Percentiles rank a stretch among this genome's conserved stretches.
phyloP scores from a whole-genome alignment of 2,888 invertebrate species.

The Microplitis manilae region DNA sequence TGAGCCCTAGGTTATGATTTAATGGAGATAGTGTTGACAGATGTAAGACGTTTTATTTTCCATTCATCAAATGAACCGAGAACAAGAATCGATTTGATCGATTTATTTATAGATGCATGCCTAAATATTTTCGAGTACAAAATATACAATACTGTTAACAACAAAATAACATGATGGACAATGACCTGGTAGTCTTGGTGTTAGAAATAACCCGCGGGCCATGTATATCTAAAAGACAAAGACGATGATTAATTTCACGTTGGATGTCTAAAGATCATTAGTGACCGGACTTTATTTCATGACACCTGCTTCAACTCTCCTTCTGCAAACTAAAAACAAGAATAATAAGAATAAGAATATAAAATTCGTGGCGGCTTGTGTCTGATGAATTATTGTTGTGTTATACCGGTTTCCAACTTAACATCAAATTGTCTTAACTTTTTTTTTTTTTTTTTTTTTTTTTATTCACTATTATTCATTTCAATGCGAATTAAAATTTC shows the following conservation, averaged over 20 bases:
- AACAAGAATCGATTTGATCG: too few relatives aligned
- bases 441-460: slow-evolving; percentile 20
- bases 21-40: too few relatives aligned
- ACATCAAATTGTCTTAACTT: slow-evolving; percentile 11
- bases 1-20: too few relatives aligned
- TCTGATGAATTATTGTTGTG: slow-evolving; percentile 66
- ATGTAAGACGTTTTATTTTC: too few relatives aligned
- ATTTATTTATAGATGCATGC: too few relatives aligned
- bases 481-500: slow-evolving; percentile 25
- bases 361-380: slow-evolving; percentile 19
- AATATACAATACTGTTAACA: too few relatives aligned
- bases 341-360: background rate
- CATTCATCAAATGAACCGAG: too few relatives aligned
- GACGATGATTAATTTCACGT: slow-evolving; percentile 69
- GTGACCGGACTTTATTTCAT: slow-evolving; percentile 62
- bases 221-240: slow-evolving; percentile 65
- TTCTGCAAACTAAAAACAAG: slow-evolving; percentile 15
- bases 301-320: slow-evolving; percentile 67
- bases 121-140: too few relatives aligned
- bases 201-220: slow-evolving; percentile 46
- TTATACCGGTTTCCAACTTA: slow-evolving; percentile 40
- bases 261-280: slow-evolving; percentile 66
- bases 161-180: background rate
- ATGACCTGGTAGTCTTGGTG: background rate
- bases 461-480: slow-evolving; percentile 16